Conservation (phyloP, 2,888 invertebrate species). For the Rhorus exstirpatorius region DNA sequence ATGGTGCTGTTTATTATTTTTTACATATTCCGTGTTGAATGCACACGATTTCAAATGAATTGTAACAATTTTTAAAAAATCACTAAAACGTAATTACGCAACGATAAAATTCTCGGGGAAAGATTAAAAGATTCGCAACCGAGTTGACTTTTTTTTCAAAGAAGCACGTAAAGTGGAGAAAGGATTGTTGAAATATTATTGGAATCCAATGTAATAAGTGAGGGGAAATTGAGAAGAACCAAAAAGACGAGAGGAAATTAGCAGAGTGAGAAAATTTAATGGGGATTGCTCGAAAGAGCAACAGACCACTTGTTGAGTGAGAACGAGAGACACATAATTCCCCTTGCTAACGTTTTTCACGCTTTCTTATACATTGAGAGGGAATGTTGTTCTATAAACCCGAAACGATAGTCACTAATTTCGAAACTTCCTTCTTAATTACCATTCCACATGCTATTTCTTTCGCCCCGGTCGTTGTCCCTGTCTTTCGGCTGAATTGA, state of each 20-base stretch:
- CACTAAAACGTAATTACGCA: slow-evolving; percentile 36
- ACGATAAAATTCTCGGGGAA: slow-evolving; percentile 16
- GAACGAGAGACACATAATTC: slow-evolving; percentile 38
- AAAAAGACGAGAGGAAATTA: slow-evolving; percentile 5
- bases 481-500: slow-evolving; percentile 48
- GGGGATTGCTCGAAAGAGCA: slow-evolving; percentile 50
- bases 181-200: slow-evolving; percentile 33
- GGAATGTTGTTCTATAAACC: slow-evolving; percentile 47
- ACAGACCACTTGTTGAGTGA: slow-evolving; percentile 70
- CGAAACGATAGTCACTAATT: slow-evolving; percentile 43
- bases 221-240: slow-evolving; percentile 22
- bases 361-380: slow-evolving; percentile 22
- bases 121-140: background rate
- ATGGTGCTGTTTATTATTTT: slow-evolving; percentile 74
- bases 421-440: slow-evolving; percentile 50
- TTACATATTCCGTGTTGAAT: slow-evolving; percentile 31
- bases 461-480: slow-evolving; percentile 22
- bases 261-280: slow-evolving; percentile 38
- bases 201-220: slow-evolving; percentile 47
- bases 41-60: slow-evolving; percentile 35
- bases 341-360: background rate
- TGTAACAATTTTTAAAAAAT: slow-evolving; percentile 21
- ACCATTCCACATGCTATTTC: slow-evolving; percentile 6
- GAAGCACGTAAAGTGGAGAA: slow-evolving; percentile 7
- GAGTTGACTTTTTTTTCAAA: background rate